Evolutionary conservation across 2,797 vertebrate species (phyloP), one percentile per base, ranked within the genome.

Genomic region (Sebastes glaucus): DNA sequence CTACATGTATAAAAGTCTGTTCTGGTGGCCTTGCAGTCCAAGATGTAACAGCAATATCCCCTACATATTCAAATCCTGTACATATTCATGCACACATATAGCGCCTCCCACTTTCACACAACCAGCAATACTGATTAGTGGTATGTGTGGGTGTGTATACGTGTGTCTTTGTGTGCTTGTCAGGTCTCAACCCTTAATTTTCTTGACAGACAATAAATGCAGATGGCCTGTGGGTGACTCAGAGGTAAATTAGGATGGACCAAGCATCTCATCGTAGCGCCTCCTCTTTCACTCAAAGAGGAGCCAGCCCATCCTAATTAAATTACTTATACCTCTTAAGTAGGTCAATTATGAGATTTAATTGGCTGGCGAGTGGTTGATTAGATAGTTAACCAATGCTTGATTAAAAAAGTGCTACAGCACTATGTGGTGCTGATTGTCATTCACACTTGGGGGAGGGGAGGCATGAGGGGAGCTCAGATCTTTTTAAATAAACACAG

Each of bases 331-430:
- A 91, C 81, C 82, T 90, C 80, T 88, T 87, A 89, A 94, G 87
- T 89, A 85, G 87, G 84, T 73, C 88, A 94, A 94, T 95, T 92
- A 95, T 64, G 52, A 74, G 80, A 92, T 89, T 93, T 92, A 95
- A 96, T 95, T 94, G 92, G 90, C 80, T 89, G 77, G 86, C 18
- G 66, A 90, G 76, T 88, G 89, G 75, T 71, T 89, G 93, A 93
- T 93, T 93, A 88, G 88, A 80, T 83, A 87, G 86, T 90, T 91
- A 91, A 90, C 83, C 78, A 89, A 82, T 76, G 79, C 70, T 76
- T 90, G 89, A 93, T 93, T 89, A 85, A 90, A 93, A 84, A 91
- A 79, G 61, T 53, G 57, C 74, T 25, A 42, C 53, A 57, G 78
- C 22, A 61, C 74, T 59, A 56, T 55, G 59, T 22, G 35, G 28